A percentile compares a stretch with the other conserved stretches of the same genome.
phyloP scores from a whole-genome alignment of 2,113 vertebrate species.

The Choloepus hoffmanni region DNA sequence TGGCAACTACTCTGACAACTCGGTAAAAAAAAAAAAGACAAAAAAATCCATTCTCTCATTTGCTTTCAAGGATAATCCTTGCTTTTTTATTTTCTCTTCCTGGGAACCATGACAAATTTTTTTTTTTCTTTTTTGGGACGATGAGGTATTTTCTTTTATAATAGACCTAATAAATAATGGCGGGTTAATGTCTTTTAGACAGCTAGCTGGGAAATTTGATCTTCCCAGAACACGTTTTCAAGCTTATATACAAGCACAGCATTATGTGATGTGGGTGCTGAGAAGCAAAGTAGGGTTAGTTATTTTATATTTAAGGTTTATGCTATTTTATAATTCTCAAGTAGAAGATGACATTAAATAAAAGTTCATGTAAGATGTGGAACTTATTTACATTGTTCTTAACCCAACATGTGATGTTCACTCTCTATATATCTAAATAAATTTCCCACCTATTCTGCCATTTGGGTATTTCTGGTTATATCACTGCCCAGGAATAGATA shows the following conservation, averaged over 20 bases:
- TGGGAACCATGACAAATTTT: constrained; percentile 86
- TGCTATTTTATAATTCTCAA: constrained; percentile 55
- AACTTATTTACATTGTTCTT: constrained; percentile 79
- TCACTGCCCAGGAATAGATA: not conserved
- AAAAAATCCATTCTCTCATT: constrained; percentile 84
- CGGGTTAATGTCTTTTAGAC: constrained; percentile 80
- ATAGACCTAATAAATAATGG: constrained; percentile 86
- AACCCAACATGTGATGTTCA: constrained; percentile 77
- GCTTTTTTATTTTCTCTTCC: constrained; percentile 84
- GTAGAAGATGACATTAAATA: constrained; percentile 61
- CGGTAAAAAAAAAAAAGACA: constrained; percentile 62
- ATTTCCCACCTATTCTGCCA: constrained; percentile 79
- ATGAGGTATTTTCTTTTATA: constrained; percentile 84
- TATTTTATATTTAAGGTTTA: constrained; percentile 62
- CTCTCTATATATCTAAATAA: constrained; percentile 81
- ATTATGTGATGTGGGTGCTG: constrained; percentile 50
- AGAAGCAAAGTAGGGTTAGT: constrained; percentile 67
- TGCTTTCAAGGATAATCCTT: constrained; percentile 88
- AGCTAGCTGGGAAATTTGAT: constrained; percentile 81
- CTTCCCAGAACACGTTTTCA: constrained; percentile 83
- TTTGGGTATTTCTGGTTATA: constrained; percentile 68
- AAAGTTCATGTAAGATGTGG: constrained; percentile 44
- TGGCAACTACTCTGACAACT: constrained; percentile 87
- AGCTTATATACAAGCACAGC: constrained; percentile 50
- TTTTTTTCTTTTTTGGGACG: constrained; percentile 78